Evolutionary conservation across 1,140 invertebrate species (phyloP).

Genomic region (Polypedilum pembai): DNA sequence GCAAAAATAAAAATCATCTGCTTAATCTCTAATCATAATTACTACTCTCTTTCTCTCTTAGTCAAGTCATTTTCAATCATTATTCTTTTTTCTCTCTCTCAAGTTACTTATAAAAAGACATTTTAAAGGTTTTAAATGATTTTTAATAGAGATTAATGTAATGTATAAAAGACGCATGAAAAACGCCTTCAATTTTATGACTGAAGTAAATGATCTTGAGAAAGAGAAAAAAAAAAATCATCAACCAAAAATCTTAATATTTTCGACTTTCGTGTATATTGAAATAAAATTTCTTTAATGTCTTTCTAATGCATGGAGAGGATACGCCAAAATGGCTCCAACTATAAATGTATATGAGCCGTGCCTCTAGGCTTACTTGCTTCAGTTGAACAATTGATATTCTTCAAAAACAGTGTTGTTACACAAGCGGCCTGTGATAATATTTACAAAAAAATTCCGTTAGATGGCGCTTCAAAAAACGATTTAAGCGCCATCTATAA

Average conservation of each 20-base stretch:
- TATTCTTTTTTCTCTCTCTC: not conserved
- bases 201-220: not conserved
- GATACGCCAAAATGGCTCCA: conserved; percentile 17
- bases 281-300: conserved; percentile 23
- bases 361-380: not conserved
- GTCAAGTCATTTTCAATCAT: no score
- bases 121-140: conserved; percentile 26
- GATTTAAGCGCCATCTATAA: no score
- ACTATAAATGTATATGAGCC: not conserved
- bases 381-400: not conserved
- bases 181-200: conserved; percentile 21
- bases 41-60: no score
- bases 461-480: no score
- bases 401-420: no score
- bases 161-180: not conserved
- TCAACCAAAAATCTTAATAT: conserved; percentile 7
- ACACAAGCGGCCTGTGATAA: no score
- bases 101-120: not conserved
- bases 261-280: not conserved
- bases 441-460: no score
- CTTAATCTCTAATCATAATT: no score
- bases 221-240: conserved; percentile 17
- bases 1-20: no score
- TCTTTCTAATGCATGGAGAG: not conserved
- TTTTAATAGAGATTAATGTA: conserved; percentile 29